Conservation (phyloP, 1,140 invertebrate species). For the Dendroctonus valens region DNA sequence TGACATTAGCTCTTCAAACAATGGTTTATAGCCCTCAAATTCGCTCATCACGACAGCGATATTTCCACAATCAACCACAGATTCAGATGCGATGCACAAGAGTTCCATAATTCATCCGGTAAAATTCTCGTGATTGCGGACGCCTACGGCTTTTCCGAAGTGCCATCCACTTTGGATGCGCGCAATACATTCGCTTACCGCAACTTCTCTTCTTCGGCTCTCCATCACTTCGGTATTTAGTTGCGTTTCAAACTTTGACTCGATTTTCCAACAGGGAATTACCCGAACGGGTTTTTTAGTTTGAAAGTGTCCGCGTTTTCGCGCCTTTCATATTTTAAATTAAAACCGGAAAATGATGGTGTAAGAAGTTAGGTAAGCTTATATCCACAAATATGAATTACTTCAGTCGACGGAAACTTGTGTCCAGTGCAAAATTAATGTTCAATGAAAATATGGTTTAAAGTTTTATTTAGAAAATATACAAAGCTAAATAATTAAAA, state of each 20-base stretch:
- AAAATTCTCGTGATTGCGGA: conserved; percentile 9
- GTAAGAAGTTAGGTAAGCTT: too few relatives aligned
- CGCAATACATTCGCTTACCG: conserved; percentile 21
- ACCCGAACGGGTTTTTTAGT: not conserved
- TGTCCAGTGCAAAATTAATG: too few relatives aligned
- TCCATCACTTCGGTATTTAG: conserved; percentile 16
- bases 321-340: not conserved
- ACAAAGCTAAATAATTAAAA: too few relatives aligned
- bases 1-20: not conserved
- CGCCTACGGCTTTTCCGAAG: conserved; percentile 19
- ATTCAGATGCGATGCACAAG: conserved; percentile 12
- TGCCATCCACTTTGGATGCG: conserved; percentile 21
- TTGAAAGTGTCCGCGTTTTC: conserved; percentile 7
- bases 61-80: not conserved
- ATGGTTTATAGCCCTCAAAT: not conserved
- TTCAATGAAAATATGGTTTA: too few relatives aligned
- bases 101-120: conserved; percentile 16
- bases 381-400: too few relatives aligned
- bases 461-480: too few relatives aligned
- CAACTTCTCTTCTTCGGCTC: conserved; percentile 21
- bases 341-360: not conserved
- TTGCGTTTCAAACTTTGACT: conserved; percentile 14
- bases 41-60: not conserved
- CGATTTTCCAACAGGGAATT: not conserved
- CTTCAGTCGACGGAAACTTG: too few relatives aligned